Percentiles rank a stretch among this genome's conserved stretches.
Evolutionary conservation across 1,140 invertebrate genomes (phyloP).

Genomic region (Papilio aristodemus): DNA sequence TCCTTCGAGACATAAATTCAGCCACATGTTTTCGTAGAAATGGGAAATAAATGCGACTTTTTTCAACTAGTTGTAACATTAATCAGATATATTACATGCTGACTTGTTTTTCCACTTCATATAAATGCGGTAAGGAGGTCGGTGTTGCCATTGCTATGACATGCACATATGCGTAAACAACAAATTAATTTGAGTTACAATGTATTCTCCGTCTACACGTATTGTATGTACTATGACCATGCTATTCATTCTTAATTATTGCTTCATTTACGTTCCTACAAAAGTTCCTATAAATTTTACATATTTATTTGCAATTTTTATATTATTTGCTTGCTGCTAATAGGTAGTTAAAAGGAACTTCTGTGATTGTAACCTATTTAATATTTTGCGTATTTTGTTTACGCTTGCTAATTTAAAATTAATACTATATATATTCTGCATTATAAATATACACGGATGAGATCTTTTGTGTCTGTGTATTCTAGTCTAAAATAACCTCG

Average conservation of each 20-base stretch:
- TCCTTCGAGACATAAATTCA: too few relatives aligned
- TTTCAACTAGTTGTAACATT: neutral
- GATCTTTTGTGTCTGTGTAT: neutral
- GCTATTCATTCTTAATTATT: neutral
- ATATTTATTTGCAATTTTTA: neutral
- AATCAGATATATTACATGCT: neutral
- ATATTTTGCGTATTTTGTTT: too few relatives aligned
- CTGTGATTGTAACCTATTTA: too few relatives aligned
- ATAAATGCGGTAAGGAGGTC: neutral
- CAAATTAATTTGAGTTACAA: conserved; percentile 1
- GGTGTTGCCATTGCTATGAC: neutral
- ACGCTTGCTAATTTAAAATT: neutral
- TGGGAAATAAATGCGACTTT: too few relatives aligned
- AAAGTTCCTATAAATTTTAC: neutral
- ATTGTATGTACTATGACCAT: neutral
- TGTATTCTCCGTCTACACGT: neutral
- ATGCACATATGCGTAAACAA: neutral
- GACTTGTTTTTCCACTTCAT: neutral
- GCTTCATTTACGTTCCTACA: neutral
- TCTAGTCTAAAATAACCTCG: conserved; percentile 21
- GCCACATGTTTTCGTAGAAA: too few relatives aligned
- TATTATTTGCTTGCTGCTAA: too few relatives aligned
- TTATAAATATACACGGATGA: neutral
- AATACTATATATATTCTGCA: neutral
- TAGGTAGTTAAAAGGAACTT: too few relatives aligned